A percentile compares a stretch with the other conserved stretches of the same genome.
Conservation (phyloP, 2,888 invertebrate species). For the Heliconius sara region DNA sequence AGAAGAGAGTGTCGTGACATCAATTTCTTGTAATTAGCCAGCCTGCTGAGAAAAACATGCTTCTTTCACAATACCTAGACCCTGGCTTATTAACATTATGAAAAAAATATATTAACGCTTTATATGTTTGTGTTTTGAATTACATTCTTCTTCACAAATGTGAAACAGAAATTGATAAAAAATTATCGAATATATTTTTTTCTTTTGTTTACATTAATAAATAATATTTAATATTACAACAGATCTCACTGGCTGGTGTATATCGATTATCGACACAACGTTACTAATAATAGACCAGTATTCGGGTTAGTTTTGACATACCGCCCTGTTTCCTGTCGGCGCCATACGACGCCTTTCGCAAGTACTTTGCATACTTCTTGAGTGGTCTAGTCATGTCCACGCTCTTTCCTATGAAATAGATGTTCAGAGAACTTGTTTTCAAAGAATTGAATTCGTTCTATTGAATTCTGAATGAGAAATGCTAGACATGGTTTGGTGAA, state of each 20-base stretch:
- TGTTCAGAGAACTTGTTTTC: background rate
- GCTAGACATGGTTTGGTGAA: background rate
- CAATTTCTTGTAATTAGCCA: no score
- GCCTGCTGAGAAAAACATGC: no score
- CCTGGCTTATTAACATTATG: no score
- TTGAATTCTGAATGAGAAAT: background rate
- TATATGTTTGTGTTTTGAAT: no score
- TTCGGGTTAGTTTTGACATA: constrained; percentile 36
- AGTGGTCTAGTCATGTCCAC: constrained; percentile 6
- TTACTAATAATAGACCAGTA: constrained; percentile 27
- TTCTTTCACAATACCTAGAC: no score
- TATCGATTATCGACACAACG: background rate
- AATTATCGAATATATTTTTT: background rate
- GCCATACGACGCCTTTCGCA: constrained; percentile 22
- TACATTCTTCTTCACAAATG: no score
- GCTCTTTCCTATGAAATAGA: constrained; percentile 3
- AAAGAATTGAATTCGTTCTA: background rate
- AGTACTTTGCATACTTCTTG: constrained; percentile 19
- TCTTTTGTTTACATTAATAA: background rate
- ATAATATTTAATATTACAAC: constrained; percentile 5
- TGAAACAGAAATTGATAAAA: no score
- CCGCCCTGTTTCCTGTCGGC: constrained; percentile 32
- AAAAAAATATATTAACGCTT: no score
- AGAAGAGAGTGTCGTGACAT: no score
- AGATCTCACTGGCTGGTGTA: background rate